phyloP scores from a whole-genome alignment of 2,797 vertebrate species.

The Serranus cabrilla region DNA sequence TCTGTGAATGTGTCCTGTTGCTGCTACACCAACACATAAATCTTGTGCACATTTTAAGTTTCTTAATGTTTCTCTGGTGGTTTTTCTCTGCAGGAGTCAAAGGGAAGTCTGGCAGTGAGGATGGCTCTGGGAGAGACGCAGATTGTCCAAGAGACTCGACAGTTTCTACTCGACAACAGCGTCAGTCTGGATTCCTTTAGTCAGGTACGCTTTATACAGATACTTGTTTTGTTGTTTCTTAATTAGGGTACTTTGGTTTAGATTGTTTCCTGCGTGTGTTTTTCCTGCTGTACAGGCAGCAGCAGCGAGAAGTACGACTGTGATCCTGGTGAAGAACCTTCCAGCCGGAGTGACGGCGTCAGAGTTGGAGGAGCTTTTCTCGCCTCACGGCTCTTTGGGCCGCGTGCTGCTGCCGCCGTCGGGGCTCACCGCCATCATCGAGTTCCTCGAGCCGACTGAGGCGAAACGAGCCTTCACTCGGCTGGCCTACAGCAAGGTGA shows the following conservation, averaged over 20 bases:
- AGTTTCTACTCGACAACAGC: slow-evolving; percentile 91
- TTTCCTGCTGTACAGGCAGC: slow-evolving; percentile 82
- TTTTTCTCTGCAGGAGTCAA: slow-evolving; percentile 87
- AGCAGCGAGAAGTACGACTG: slow-evolving; percentile 89
- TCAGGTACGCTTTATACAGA: slow-evolving; percentile 86
- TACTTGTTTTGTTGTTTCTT: background rate
- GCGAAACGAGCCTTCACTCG: slow-evolving; percentile 93
- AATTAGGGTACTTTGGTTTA: background rate
- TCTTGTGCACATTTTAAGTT: background rate
- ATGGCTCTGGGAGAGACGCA: slow-evolving; percentile 96
- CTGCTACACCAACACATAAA: background rate
- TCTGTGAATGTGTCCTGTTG: background rate
- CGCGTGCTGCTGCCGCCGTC: slow-evolving; percentile 94
- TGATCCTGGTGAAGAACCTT: slow-evolving; percentile 96
- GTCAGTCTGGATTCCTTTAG: slow-evolving; percentile 96
- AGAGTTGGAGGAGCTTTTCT: slow-evolving; percentile 90
- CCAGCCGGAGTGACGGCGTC: slow-evolving; percentile 82
- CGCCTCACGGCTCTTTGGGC: slow-evolving; percentile 90
- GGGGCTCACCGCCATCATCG: slow-evolving; percentile 93
- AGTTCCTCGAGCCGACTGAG: slow-evolving; percentile 94
- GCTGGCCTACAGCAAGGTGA: slow-evolving; percentile 95
- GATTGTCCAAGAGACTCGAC: slow-evolving; percentile 95
- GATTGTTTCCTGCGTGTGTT: background rate
- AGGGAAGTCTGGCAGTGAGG: slow-evolving; percentile 94
- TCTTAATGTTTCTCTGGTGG: background rate